Evolutionary conservation across 23 tunicate species (phyloP).

Genomic region (Styela plicata): DNA sequence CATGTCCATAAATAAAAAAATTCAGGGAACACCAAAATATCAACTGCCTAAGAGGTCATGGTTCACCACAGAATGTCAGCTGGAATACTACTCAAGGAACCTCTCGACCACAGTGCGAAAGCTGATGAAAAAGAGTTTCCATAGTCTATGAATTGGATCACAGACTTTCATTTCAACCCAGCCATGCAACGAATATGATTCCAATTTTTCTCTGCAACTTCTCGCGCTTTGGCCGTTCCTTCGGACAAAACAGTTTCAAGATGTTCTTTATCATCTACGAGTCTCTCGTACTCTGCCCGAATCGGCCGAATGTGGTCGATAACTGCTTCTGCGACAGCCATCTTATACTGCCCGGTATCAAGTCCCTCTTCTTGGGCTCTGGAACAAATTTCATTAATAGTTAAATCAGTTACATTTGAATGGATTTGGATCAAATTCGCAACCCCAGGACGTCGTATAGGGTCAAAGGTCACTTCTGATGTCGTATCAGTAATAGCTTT

Average conservation of each 20-base stretch:
- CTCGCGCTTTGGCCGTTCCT: constrained; percentile 50
- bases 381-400: constrained; percentile 50
- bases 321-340: constrained; percentile 71
- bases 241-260: constrained; percentile 38
- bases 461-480: constrained; percentile 81
- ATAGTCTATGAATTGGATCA: background rate
- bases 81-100: too few relatives aligned
- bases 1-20: too few relatives aligned
- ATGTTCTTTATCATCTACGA: constrained; percentile 41
- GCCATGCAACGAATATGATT: constrained; percentile 38
- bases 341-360: constrained; percentile 78
- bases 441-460: constrained; percentile 77
- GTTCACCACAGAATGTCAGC: too few relatives aligned
- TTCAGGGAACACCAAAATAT: too few relatives aligned
- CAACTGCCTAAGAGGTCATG: too few relatives aligned
- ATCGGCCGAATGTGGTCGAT: constrained; percentile 59
- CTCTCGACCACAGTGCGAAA: too few relatives aligned
- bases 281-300: constrained; percentile 42
- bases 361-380: constrained; percentile 7
- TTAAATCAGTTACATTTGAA: constrained; percentile 40
- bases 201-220: constrained; percentile 49
- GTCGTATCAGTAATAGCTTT: constrained; percentile 64
- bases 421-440: constrained; percentile 84
- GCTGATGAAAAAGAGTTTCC: too few relatives aligned
- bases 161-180: constrained; percentile 27